Conservation (phyloP, 2,113 vertebrate species). For the Lepisosteus osseus region DNA sequence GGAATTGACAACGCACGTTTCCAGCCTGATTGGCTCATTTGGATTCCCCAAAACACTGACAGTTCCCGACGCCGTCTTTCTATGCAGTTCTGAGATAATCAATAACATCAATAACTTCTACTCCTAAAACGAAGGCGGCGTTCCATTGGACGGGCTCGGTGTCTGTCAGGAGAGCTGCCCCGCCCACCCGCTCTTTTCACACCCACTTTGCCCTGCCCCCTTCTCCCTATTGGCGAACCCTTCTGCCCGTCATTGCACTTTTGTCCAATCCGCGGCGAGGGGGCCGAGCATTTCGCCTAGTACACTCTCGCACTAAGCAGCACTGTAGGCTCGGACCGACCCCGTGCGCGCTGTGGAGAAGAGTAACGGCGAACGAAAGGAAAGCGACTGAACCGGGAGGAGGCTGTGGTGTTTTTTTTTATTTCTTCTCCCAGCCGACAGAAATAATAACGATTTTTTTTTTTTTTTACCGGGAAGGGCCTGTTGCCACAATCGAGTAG, state of each 20-base stretch:
- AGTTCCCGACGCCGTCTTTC: background rate
- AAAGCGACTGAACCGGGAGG: slow-evolving; percentile 46
- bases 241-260: slow-evolving; percentile 19
- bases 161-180: background rate
- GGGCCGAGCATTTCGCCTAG: slow-evolving; percentile 47
- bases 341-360: slow-evolving; percentile 57
- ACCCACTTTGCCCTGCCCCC: slow-evolving; percentile 5
- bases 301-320: slow-evolving; percentile 46
- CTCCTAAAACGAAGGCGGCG: background rate
- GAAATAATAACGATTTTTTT: slow-evolving; percentile 34
- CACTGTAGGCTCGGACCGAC: slow-evolving; percentile 62
- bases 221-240: slow-evolving; percentile 40
- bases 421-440: slow-evolving; percentile 38
- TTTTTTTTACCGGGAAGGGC: slow-evolving; percentile 38
- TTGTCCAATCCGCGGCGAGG: slow-evolving; percentile 47
- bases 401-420: slow-evolving; percentile 54
- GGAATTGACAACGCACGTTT: background rate
- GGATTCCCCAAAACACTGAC: background rate
- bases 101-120: slow-evolving; percentile 10
- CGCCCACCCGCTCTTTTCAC: background rate
- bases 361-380: slow-evolving; percentile 44
- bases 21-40: slow-evolving; percentile 2
- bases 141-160: background rate
- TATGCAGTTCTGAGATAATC: slow-evolving; percentile 10
- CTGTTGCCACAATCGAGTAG: slow-evolving; percentile 41